Base-by-base conservation (phyloP, 2,113 vertebrate genomes). In the Elephas maximus region DNA sequence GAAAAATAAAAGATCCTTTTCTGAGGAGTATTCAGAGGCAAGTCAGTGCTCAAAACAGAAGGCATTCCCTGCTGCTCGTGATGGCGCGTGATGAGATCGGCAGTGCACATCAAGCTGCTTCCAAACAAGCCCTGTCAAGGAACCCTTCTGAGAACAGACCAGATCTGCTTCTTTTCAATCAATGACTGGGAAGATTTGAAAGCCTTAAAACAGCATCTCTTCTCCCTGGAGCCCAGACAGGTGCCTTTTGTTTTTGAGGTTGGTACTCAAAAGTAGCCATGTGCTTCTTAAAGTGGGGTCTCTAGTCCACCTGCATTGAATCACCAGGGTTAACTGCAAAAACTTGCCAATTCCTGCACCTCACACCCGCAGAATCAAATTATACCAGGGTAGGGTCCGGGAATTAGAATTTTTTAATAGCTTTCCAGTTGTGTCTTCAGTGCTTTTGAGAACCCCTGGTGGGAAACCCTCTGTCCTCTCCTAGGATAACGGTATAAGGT, bases 121-220 rank as follows among this genome's bases (percentile, higher is more conserved):
- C 77, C 73, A 10, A 65, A 78, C 45, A 73, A 33, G 26, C 10
- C 37, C n/a, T 23, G n/a, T 82, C 62, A 71, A n/a, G 88, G 57
- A 53, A 18, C 37, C 33, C 53, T 63, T 33, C 3, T 48, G 45
- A 63, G 74, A 83, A 84, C 73, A 92, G 77, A 60, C 41, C 8
- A 8, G 23, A 69, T 78, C 93, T 95, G 6, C 83, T 88, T 62
- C 79, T 63, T 93, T 44, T 89, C 71, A 71, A 92, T 78, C 57
- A 73, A 69, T 1, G 37, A 41, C 41, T 86, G 48, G 30, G 60
- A 91, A 90, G 84, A 74, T 30, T 5, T 85, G 26, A 93, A 91
- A 88, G 86, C 48, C 84, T 91, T 74, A 81, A 94, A 80, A 84
- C 0, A 23, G 5, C 8, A 18, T 63, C 30, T 30, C 53, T 85